Conservation (phyloP, 2,113 vertebrate species). For the Blennius ocellaris region DNA sequence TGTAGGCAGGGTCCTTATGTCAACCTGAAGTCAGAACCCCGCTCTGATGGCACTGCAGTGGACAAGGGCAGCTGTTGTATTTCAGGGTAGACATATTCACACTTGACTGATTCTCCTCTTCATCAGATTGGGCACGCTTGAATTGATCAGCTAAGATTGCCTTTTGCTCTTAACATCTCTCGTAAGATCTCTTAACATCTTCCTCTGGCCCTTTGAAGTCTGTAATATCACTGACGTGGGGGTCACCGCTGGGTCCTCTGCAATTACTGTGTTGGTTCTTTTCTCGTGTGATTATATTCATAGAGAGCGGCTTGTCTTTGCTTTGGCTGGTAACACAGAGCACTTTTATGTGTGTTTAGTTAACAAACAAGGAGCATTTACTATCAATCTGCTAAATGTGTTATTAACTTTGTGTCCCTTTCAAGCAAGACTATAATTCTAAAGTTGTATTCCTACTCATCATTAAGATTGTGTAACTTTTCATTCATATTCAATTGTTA, state of each 20-base stretch:
- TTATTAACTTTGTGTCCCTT: slow-evolving; percentile 32
- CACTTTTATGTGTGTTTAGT: slow-evolving; percentile 57
- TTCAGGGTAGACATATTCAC: slow-evolving; percentile 68
- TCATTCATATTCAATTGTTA: not conserved
- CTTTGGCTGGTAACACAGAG: slow-evolving; percentile 34
- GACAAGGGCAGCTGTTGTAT: slow-evolving; percentile 82
- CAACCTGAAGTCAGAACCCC: slow-evolving; percentile 63
- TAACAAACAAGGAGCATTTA: slow-evolving; percentile 43
- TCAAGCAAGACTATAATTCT: not conserved
- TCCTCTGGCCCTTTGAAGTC: slow-evolving; percentile 80
- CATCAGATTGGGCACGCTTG: slow-evolving; percentile 74
- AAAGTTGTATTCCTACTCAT: not conserved
- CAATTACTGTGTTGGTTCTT: slow-evolving; percentile 75
- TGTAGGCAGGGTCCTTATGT: slow-evolving; percentile 49
- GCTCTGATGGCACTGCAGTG: slow-evolving; percentile 51
- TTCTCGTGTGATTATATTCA: slow-evolving; percentile 65
- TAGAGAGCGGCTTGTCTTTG: slow-evolving; percentile 53
- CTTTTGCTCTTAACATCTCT: slow-evolving; percentile 64
- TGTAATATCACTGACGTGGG: slow-evolving; percentile 74
- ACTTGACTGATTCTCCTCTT: slow-evolving; percentile 74
- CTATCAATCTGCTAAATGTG: slow-evolving; percentile 25
- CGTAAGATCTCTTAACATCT: slow-evolving; percentile 73
- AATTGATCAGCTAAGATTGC: slow-evolving; percentile 77
- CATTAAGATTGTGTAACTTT: slow-evolving; percentile 2
- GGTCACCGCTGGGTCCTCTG: slow-evolving; percentile 62